phyloP scores from a whole-genome alignment of 1,140 invertebrate species.

The Drosophila micromelanica region DNA sequence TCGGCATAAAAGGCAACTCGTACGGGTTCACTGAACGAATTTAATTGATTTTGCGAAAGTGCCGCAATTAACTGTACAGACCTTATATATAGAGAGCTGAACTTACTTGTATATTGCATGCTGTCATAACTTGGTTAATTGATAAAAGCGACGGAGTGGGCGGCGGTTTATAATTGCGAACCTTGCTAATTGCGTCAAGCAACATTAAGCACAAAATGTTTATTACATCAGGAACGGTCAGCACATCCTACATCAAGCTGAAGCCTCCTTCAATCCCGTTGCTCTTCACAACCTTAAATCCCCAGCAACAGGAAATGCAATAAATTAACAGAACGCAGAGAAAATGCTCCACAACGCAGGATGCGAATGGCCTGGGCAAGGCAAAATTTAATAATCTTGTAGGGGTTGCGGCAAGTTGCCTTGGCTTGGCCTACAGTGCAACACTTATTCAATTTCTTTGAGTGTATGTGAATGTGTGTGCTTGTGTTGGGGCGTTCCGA shows the following conservation, averaged over 20 bases:
- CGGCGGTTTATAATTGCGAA: conserved; percentile 22
- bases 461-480: not conserved
- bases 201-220: conserved; percentile 20
- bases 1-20: conserved; percentile 45
- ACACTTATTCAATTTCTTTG: conserved; percentile 22
- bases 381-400: conserved; percentile 33
- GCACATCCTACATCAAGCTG: conserved; percentile 8
- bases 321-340: conserved; percentile 61
- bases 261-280: not conserved
- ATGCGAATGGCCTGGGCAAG: conserved; percentile 26
- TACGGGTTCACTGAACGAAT: conserved; percentile 69
- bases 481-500: conserved; percentile 3
- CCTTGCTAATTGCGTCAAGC: conserved; percentile 30
- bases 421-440: conserved; percentile 14
- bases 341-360: conserved; percentile 20
- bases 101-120: conserved; percentile 6
- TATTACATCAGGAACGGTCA: conserved; percentile 18
- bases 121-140: conserved; percentile 47
- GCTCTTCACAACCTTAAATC: not conserved
- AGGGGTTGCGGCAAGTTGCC: not conserved
- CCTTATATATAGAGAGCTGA: not conserved
- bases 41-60: conserved; percentile 75
- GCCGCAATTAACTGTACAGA: conserved; percentile 33
- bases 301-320: conserved; percentile 56
- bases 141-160: conserved; percentile 29